These are phyloP conservation scores for Cyphotilapia sp. DNA, from an alignment of 2,113 vertebrate genomes.

Conservation along the genomic window DNA sequence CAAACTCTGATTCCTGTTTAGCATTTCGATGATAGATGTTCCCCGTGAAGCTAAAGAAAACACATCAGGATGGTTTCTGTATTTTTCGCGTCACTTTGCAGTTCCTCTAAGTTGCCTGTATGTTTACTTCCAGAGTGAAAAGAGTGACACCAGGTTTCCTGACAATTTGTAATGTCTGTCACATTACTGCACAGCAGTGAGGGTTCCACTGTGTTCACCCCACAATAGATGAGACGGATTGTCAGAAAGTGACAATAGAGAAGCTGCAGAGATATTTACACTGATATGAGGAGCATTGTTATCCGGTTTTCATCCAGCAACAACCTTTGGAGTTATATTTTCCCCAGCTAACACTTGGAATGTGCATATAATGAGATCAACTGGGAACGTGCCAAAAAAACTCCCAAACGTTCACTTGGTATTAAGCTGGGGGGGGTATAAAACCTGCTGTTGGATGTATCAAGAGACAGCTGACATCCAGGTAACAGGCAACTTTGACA, in stretches of 20 bases:
- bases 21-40: not conserved
- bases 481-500: conserved; percentile 9
- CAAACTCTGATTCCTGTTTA: not conserved
- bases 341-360: conserved; percentile 7
- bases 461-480: not conserved
- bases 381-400: conserved; percentile 5
- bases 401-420: not conserved
- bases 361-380: conserved; percentile 38
- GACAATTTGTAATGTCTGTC: conserved; percentile 11
- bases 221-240: not conserved
- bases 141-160: not conserved
- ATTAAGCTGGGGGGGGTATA: not conserved
- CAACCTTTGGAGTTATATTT: conserved; percentile 11
- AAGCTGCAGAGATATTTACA: conserved; percentile 6
- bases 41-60: not conserved
- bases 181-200: not conserved
- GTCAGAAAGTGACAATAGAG: conserved; percentile 10
- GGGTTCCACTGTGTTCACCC: not conserved
- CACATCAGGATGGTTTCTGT: not conserved
- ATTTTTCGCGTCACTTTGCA: not conserved
- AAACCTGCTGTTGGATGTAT: not conserved
- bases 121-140: not conserved
- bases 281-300: conserved; percentile 9
- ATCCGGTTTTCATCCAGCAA: not conserved
- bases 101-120: not conserved